phyloP scores from a whole-genome alignment of 1,140 invertebrate genomes.

The Triops cancriformis region DNA sequence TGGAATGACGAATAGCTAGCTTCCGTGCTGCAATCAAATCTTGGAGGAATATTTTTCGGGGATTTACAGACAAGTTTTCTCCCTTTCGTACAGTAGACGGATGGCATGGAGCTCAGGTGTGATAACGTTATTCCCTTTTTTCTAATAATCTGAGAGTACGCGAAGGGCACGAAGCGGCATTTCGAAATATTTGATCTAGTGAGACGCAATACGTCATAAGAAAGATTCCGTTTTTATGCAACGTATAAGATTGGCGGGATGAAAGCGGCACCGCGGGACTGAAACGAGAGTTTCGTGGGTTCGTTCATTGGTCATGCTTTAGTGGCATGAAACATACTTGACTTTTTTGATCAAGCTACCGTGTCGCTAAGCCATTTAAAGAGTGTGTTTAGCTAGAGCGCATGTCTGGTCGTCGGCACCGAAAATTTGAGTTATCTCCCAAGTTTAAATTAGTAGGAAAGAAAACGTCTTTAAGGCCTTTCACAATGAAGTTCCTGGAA shows the following conservation, averaged over 20 bases:
- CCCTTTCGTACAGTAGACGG: not conserved
- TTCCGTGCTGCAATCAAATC: not conserved
- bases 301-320: not conserved
- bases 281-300: not conserved
- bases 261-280: not conserved
- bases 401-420: not conserved
- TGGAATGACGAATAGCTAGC: not conserved
- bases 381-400: not conserved
- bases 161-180: not conserved
- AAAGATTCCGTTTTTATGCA: not conserved
- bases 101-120: conserved; percentile 12
- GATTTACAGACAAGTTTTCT: not conserved
- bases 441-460: no score
- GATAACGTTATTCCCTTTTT: not conserved
- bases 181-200: not conserved
- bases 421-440: not conserved
- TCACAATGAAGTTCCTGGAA: no score
- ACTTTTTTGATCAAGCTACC: not conserved
- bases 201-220: not conserved
- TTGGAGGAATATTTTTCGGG: not conserved
- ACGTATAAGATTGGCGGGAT: not conserved
- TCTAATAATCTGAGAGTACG: not conserved
- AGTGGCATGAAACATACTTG: not conserved
- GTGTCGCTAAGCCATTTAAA: not conserved
- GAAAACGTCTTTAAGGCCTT: no score